phyloP scores from a whole-genome alignment of 1,140 invertebrate species.

The Ridgeia piscesae region DNA sequence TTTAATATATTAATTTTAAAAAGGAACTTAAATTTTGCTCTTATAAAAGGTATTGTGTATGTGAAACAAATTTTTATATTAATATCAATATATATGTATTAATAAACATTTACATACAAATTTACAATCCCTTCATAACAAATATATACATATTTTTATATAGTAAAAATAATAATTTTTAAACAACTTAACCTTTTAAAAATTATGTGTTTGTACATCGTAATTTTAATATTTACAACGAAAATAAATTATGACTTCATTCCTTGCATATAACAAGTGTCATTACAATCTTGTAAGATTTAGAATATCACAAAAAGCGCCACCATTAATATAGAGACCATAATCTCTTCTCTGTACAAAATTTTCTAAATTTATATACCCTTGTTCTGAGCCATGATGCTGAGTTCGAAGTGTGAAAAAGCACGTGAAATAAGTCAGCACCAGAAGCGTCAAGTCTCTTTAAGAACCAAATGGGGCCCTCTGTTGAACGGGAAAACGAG shows the following conservation, averaged over 20 bases:
- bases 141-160: too few relatives aligned
- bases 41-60: too few relatives aligned
- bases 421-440: slow-evolving; percentile 71
- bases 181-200: too few relatives aligned
- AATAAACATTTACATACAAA: too few relatives aligned
- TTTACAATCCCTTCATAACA: too few relatives aligned
- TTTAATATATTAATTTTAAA: too few relatives aligned
- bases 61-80: too few relatives aligned
- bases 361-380: slow-evolving; percentile 37
- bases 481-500: slow-evolving; percentile 70
- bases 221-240: neutral
- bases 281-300: slow-evolving; percentile 5
- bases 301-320: slow-evolving; percentile 21
- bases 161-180: too few relatives aligned
- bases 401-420: slow-evolving; percentile 62
- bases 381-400: slow-evolving; percentile 38
- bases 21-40: too few relatives aligned
- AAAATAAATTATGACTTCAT: neutral
- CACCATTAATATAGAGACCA: slow-evolving; percentile 48
- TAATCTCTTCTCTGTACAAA: slow-evolving; percentile 52
- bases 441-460: slow-evolving; percentile 74
- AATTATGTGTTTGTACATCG: neutral
- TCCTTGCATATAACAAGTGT: neutral
- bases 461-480: slow-evolving; percentile 66
- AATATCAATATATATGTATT: too few relatives aligned